phyloP scores from a whole-genome alignment of 1,140 invertebrate species.

The Drosophila saltans region DNA sequence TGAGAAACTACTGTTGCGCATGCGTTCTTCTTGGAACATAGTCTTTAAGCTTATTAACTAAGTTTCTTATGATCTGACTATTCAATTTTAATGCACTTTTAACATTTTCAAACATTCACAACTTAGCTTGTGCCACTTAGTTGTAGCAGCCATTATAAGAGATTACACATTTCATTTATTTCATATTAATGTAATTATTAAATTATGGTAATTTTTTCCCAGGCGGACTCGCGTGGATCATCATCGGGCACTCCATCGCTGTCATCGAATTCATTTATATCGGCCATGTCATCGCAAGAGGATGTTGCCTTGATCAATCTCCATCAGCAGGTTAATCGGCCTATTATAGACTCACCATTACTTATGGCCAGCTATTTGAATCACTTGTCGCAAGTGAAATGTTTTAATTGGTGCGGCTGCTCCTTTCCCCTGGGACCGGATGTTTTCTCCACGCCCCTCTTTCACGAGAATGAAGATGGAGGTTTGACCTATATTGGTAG shows the following conservation, averaged over 20 bases:
- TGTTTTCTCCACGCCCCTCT: conserved; percentile 89
- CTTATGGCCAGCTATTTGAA: conserved; percentile 97
- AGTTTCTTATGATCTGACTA: not conserved
- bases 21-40: not conserved
- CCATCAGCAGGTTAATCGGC: conserved; percentile 97
- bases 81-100: not conserved
- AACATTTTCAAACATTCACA: not conserved
- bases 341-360: conserved; percentile 95
- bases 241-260: conserved; percentile 85
- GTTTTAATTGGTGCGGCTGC: conserved; percentile 88
- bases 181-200: not conserved
- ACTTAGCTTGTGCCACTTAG: conserved; percentile 20
- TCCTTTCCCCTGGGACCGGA: conserved; percentile 88
- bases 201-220: conserved; percentile 38
- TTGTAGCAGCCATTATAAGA: conserved; percentile 46
- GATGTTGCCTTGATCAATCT: conserved; percentile 96
- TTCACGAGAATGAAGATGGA: conserved; percentile 89
- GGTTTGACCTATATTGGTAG: conserved; percentile 90
- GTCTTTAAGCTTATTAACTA: not conserved
- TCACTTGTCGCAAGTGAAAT: conserved; percentile 93
- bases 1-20: not conserved
- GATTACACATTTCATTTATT: not conserved
- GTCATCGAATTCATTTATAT: conserved; percentile 94
- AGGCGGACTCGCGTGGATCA: conserved; percentile 79
- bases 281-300: conserved; percentile 96